Evolutionary conservation across 1,140 invertebrate species (phyloP).

Genomic region (Achroia grisella): DNA sequence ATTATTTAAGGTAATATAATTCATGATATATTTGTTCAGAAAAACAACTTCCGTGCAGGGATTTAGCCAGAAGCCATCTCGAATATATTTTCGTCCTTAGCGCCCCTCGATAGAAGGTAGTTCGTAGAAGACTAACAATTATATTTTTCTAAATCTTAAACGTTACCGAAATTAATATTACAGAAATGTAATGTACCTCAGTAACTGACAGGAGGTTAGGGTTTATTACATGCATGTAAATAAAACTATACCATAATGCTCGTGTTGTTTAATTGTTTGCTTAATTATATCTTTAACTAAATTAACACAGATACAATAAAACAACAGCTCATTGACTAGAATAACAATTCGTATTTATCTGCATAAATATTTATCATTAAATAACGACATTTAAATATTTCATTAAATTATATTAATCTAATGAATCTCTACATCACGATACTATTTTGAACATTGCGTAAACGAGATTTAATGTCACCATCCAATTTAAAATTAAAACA

Average conservation of each 20-base stretch:
- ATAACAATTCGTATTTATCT: slow-evolving; percentile 45
- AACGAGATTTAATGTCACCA: slow-evolving; percentile 2
- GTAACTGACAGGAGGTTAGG: no score
- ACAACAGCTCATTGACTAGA: slow-evolving; percentile 59
- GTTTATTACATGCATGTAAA: not conserved
- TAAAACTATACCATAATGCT: not conserved
- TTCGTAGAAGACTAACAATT: no score
- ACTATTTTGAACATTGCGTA: not conserved
- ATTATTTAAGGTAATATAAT: no score
- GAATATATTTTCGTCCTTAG: no score
- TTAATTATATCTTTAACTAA: slow-evolving; percentile 24
- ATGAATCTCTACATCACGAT: slow-evolving; percentile 7
- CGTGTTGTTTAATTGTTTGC: slow-evolving; percentile 18
- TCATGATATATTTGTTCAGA: no score
- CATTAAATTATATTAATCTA: slow-evolving; percentile 11
- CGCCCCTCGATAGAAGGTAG: no score
- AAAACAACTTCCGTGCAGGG: no score
- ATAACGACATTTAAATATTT: slow-evolving; percentile 39
- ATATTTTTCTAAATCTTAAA: no score
- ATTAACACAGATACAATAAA: slow-evolving; percentile 47
- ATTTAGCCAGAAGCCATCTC: no score
- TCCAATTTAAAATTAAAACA: not conserved
- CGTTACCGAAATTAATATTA: no score
- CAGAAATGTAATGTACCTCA: not conserved
- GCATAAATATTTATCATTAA: slow-evolving; percentile 38